Base-by-base conservation (phyloP, 2,113 vertebrate genomes). In the Apistogramma diplotaenia region DNA sequence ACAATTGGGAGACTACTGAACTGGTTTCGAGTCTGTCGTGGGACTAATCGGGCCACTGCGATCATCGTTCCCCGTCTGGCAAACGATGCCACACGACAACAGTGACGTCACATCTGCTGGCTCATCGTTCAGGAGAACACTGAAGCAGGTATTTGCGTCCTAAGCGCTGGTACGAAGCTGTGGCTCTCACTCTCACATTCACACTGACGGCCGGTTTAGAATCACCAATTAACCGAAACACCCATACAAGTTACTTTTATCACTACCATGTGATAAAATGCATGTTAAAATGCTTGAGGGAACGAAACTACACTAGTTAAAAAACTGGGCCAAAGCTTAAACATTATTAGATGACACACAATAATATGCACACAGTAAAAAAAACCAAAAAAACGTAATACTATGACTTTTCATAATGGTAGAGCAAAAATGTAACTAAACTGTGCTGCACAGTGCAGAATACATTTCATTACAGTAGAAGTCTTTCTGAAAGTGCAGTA, bases 61-160 rank as follows among this genome's bases (percentile, higher is more conserved):
- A 0, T 35, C 33, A 16, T 27, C 10, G 18, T 60, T 0, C 33
- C 9, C 33, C 33, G 7, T 9, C 8, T 8, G 33, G 33, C 8
- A 8, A 35, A 35, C 33, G 8, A 8, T 3, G 59, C 1, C 19
- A 61, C 13, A 61, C 23, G 33, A n/a, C 35, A 61, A 61, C 37
- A 37, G 21, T 37, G 0, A 61, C 9, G 33, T 61, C 33, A 23
- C 33, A 40, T 3, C 37, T 2, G 37, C 12, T 62, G 60, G n/a
- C n/a, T 23, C 60, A 37, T 62, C n/a, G 1, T 40, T 62, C 23
- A 62, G 0, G 60, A 40, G 21, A 65, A 65, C 16, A 43, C 60
- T 65, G 8, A 35, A 25, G 35, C 60, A 43, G 60, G 21, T 65
- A 1, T 7, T 25, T 12, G 23, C 40, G n/a, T 0, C 60, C 13